Conservation (phyloP, 2,797 vertebrate genomes). For the Alfaro cultratus region DNA sequence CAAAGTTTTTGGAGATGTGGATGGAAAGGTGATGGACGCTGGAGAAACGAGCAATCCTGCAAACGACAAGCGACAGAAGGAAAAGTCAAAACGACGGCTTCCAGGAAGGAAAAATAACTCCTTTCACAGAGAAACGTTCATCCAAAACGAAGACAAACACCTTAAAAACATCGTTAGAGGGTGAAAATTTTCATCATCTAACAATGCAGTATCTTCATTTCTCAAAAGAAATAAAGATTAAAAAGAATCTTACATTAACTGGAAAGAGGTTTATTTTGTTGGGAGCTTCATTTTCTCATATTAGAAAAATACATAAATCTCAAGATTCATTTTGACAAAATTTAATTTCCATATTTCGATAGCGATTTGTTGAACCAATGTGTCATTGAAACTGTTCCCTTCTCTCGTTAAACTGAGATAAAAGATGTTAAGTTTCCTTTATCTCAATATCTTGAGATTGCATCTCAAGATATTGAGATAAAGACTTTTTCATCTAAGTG, state of each 20-base stretch:
- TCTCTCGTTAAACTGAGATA: background rate
- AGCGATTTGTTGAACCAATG: background rate
- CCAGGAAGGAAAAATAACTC: background rate
- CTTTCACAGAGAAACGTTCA: background rate
- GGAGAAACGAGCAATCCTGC: slow-evolving; percentile 94
- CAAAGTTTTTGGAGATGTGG: slow-evolving; percentile 96
- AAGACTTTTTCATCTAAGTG: too few species aligned
- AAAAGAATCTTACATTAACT: background rate
- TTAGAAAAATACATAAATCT: background rate
- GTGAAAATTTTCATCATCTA: background rate
- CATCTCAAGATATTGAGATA: too few species aligned
- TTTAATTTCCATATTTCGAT: background rate
- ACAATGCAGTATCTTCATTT: background rate
- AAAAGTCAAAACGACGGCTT: background rate
- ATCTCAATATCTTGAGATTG: background rate
- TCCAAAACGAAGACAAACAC: background rate
- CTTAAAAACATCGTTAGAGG: background rate
- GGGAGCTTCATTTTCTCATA: background rate
- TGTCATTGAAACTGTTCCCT: background rate
- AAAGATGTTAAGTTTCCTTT: background rate
- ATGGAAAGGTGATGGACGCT: slow-evolving; percentile 92
- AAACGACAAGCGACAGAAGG: slow-evolving; percentile 7
- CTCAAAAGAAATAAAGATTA: too few species aligned
- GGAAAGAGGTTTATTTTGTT: background rate
- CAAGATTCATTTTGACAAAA: background rate